phyloP scores from a whole-genome alignment of 2,113 vertebrate genomes.

The Micronisus gabar region DNA sequence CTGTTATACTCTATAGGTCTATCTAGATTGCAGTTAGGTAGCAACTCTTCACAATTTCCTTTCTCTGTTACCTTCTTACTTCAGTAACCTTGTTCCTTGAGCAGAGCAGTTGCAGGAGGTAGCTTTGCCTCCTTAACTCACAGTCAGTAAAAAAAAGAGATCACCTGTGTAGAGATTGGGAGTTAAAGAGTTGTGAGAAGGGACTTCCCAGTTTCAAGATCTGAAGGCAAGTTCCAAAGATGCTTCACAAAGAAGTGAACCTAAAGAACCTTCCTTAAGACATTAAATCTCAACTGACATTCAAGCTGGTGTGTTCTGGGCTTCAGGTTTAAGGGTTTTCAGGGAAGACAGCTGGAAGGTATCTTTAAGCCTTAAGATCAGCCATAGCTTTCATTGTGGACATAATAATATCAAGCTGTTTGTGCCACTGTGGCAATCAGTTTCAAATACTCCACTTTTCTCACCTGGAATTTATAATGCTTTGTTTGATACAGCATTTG shows the following conservation, averaged over 20 bases:
- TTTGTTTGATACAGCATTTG: neutral
- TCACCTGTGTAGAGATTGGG: neutral
- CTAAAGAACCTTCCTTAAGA: neutral
- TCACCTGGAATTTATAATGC: neutral
- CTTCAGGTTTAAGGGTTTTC: neutral
- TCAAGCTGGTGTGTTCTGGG: neutral
- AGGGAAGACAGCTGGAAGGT: neutral
- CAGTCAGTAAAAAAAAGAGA: neutral
- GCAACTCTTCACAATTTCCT: neutral
- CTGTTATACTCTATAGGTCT: rapidly evolving
- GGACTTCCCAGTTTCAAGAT: neutral
- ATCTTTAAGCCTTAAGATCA: neutral
- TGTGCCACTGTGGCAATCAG: neutral
- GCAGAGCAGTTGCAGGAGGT: neutral
- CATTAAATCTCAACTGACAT: neutral
- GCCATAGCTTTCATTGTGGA: neutral
- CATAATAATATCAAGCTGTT: neutral
- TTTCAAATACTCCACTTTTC: neutral
- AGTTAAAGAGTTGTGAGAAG: neutral
- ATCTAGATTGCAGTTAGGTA: neutral
- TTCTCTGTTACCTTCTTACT: neutral
- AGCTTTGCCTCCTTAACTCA: neutral
- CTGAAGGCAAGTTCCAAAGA: neutral
- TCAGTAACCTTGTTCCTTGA: neutral
- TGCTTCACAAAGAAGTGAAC: neutral